phyloP scores from a whole-genome alignment of 2,888 invertebrate species.

The Lasioglossum pauxillum region DNA sequence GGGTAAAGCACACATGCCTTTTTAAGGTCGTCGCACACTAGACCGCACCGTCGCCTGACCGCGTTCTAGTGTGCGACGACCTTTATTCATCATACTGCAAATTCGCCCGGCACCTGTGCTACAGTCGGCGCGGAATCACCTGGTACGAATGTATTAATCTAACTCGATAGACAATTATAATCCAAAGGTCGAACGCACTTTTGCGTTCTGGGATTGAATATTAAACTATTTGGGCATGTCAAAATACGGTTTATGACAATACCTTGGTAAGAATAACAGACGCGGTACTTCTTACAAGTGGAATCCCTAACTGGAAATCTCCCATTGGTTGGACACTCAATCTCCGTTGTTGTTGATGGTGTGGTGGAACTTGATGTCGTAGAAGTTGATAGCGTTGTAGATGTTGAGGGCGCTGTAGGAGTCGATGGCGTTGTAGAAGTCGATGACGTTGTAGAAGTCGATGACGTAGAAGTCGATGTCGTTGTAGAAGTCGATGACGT shows the following conservation, averaged over 20 bases:
- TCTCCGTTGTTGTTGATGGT: neutral
- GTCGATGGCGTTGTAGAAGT: neutral
- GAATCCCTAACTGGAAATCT: neutral
- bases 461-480: neutral
- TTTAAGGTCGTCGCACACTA: too few species aligned
- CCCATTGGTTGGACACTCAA: neutral
- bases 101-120: too few species aligned
- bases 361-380: neutral
- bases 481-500: neutral
- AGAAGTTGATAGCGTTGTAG: neutral
- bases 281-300: neutral
- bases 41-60: too few species aligned
- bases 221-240: neutral
- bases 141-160: neutral
- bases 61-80: too few species aligned
- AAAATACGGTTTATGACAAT: neutral
- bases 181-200: neutral
- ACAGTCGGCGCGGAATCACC: too few species aligned
- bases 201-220: neutral
- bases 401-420: neutral
- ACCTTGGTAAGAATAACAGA: neutral
- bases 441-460: accelerated
- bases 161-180: neutral
- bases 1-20: too few species aligned
- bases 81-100: too few species aligned